These are phyloP conservation scores for Pteronura brasiliensis DNA, from an alignment of 2,113 vertebrate species.

Conservation along the genomic window DNA sequence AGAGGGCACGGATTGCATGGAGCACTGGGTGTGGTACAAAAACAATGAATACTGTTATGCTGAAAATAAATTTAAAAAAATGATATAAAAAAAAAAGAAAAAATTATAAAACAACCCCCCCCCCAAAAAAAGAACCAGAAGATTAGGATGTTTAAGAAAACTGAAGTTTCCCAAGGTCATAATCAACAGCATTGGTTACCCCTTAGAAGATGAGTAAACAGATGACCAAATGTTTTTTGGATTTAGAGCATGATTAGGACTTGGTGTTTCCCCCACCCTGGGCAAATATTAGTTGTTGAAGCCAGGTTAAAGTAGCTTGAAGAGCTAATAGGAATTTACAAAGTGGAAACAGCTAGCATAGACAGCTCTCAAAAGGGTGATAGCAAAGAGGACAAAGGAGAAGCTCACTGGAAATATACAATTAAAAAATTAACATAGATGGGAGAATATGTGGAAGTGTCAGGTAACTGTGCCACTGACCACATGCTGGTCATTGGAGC, in stretches of 20 bases:
- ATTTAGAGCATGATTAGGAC: background rate
- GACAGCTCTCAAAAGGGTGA: background rate
- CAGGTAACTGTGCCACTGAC: background rate
- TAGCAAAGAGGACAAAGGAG: background rate
- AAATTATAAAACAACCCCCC: no score
- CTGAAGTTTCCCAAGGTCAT: background rate
- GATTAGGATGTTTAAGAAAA: background rate
- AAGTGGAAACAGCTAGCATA: background rate
- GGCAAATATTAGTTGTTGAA: background rate
- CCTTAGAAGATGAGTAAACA: background rate
- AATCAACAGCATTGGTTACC: background rate
- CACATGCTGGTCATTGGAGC: background rate
- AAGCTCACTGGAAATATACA: background rate
- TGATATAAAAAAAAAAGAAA: no score
- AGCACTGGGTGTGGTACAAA: no score
- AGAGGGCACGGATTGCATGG: no score
- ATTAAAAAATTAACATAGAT: background rate
- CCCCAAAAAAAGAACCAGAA: background rate
- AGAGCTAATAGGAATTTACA: background rate
- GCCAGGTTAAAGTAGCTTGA: background rate
- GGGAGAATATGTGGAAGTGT: background rate
- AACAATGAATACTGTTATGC: no score
- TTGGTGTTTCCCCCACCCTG: no score
- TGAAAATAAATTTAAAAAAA: no score
- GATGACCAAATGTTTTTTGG: background rate